Evolutionary conservation across 2,888 invertebrate species (phyloP), one percentile per base, ranked within the genome.

Genomic region (Ormyrus pomaceus): DNA sequence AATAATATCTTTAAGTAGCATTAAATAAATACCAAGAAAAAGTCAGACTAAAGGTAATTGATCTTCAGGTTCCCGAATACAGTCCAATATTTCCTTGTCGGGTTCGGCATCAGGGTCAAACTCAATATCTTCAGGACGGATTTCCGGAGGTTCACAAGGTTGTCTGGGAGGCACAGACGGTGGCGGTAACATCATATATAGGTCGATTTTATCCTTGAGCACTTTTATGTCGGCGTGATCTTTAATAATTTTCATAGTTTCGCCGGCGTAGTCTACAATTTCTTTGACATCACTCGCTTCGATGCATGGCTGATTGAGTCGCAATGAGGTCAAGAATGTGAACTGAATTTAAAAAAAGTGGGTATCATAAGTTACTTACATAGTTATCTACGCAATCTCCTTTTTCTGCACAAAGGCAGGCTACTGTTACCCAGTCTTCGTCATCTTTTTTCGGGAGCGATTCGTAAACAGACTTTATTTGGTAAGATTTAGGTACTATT

Each of bases 31-130:
- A 34, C 34, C 3, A 34, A 34, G 34, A 4, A 34, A 34, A 34
- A 34, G 34, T 34, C 34, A 34, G 51, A 86, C 66, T 0, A 87
- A 65, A 51, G 85, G 84, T 59, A 85, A 64, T 0, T 58, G 71
- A 1, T 85, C 79, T 69, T 87, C 87, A 0, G 83, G 79, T 53
- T 74, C 66, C 0, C 86, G 86, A 80, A 88, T 84, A 0, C 83
- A 45, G 9, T 86, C 77, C 19, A 87, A 85, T 10, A 85, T 70
- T 3, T 80, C 79, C 11, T 76, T 69, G 72, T 85, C 84, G 0
- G 82, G 83, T 71, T 88, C 86, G 55, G 88, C 88, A 61, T 85
- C 85, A 0, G 88, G 88, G 64, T 89, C 87, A 73, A 85, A 88
- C 84, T 89, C 88, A 8, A 88, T 79, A 6, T 76, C 66, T 46